Conservation (phyloP, 2,113 vertebrate species). For the Holacanthus passer region DNA sequence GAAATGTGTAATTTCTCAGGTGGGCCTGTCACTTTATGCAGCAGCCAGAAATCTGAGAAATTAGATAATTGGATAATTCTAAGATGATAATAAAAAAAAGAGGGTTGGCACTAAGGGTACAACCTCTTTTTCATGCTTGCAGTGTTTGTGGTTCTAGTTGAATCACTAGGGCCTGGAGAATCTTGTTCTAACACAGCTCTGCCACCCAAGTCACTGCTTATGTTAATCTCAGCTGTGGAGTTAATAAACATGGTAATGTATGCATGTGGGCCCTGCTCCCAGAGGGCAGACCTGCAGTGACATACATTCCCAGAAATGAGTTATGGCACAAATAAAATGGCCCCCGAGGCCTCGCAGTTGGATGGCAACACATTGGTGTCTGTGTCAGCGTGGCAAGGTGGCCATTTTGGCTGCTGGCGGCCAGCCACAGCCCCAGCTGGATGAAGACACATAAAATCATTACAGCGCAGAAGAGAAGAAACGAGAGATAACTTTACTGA, state of each 20-base stretch:
- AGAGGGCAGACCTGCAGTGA: conserved; percentile 46
- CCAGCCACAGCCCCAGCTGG: conserved; percentile 50
- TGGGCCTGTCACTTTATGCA: conserved; percentile 17
- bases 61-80: not conserved
- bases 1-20: conserved; percentile 38
- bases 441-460: conserved; percentile 47
- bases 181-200: conserved; percentile 3
- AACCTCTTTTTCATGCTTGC: not conserved
- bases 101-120: not conserved
- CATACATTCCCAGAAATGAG: conserved; percentile 70
- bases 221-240: conserved; percentile 58
- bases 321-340: conserved; percentile 77
- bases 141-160: not conserved
- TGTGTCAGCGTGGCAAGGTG: conserved; percentile 55
- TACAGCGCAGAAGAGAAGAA: conserved; percentile 12
- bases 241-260: conserved; percentile 78
- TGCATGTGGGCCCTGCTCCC: conserved; percentile 46
- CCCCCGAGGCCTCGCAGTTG: conserved; percentile 57
- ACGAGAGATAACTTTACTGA: conserved; percentile 32
- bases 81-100: not conserved
- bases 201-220: conserved; percentile 22
- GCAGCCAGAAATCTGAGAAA: not conserved
- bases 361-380: conserved; percentile 46
- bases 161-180: not conserved
- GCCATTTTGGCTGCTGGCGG: conserved; percentile 46